A percentile compares a stretch with the other conserved stretches of the same genome.
These are phyloP conservation scores for Melieria omissa DNA, from an alignment of 2,888 invertebrate species.

Conservation along the genomic window DNA sequence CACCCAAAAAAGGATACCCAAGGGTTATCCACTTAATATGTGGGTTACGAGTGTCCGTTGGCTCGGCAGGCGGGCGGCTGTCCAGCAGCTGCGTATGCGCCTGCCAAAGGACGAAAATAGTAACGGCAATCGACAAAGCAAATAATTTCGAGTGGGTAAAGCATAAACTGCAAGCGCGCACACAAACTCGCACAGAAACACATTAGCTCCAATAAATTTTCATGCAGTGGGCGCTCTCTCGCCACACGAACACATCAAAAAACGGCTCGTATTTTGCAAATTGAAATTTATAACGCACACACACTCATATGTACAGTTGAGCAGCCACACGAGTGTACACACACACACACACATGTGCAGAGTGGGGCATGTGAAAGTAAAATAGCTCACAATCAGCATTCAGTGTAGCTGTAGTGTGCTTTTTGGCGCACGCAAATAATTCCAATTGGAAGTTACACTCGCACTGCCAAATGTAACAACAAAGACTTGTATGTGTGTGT, in stretches of 20 bases:
- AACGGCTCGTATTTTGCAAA: not conserved
- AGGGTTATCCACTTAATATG: slow-evolving; percentile 39
- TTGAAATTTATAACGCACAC: slow-evolving; percentile 9
- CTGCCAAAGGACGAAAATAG: slow-evolving; percentile 54
- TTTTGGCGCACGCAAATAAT: not conserved
- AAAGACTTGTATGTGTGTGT: not conserved
- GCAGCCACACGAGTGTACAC: not conserved
- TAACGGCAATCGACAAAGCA: slow-evolving; percentile 28
- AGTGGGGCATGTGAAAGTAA: not conserved
- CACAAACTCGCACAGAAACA: not conserved
- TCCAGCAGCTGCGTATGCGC: not conserved
- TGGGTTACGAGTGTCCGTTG: slow-evolving; percentile 27
- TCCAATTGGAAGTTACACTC: not conserved
- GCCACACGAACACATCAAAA: too few species aligned
- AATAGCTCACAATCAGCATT: not conserved
- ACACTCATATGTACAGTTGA: not conserved
- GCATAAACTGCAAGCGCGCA: slow-evolving; percentile 1
- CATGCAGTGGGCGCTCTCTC: too few species aligned
- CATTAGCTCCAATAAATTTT: too few species aligned
- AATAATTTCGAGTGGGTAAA: slow-evolving; percentile 45
- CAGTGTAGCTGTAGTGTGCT: not conserved
- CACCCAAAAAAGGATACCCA: not conserved
- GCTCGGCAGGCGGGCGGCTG: too few species aligned
- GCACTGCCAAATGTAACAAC: not conserved
- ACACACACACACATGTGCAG: not conserved